phyloP scores from a whole-genome alignment of 1,140 invertebrate species.

The Caerostris extrusa region DNA sequence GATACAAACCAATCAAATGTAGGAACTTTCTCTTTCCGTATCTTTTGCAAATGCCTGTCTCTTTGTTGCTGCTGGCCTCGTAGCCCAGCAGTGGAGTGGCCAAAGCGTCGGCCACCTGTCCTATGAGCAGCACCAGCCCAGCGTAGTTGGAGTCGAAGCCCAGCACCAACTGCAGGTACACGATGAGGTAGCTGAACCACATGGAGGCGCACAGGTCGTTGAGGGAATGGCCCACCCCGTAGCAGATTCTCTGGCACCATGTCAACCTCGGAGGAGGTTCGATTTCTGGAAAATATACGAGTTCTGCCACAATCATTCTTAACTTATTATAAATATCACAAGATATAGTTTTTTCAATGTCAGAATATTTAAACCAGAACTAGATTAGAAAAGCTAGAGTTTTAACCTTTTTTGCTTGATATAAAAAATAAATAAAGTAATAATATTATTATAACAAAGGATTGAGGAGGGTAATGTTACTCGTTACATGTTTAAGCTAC shows the following conservation, averaged over 20 bases:
- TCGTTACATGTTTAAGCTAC: too few relatives aligned
- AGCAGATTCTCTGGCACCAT: slow-evolving; percentile 83
- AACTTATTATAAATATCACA: too few relatives aligned
- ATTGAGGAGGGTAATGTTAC: too few relatives aligned
- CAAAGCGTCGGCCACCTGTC: slow-evolving; percentile 93
- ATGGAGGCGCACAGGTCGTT: slow-evolving; percentile 98
- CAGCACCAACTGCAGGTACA: slow-evolving; percentile 94
- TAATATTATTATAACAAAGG: too few relatives aligned
- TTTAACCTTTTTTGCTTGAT: too few relatives aligned
- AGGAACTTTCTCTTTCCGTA: slow-evolving; percentile 80
- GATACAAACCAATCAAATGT: slow-evolving; percentile 78
- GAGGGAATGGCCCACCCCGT: slow-evolving; percentile 91
- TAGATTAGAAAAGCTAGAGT: too few relatives aligned
- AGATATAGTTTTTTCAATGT: too few relatives aligned
- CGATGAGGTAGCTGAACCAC: slow-evolving; percentile 98
- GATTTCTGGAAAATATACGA: not conserved
- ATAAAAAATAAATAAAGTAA: too few relatives aligned
- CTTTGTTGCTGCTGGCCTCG: slow-evolving; percentile 87
- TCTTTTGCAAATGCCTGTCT: slow-evolving; percentile 82
- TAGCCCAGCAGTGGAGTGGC: slow-evolving; percentile 94
- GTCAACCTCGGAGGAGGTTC: slow-evolving; percentile 15
- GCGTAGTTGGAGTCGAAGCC: slow-evolving; percentile 88
- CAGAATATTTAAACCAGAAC: too few relatives aligned
- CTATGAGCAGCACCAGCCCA: slow-evolving; percentile 90
- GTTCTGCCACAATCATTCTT: too few relatives aligned